A percentile compares a stretch with the other conserved stretches of the same genome.
These are phyloP conservation scores for Falco biarmicus DNA, from an alignment of 2,797 vertebrate species.

Conservation along the genomic window DNA sequence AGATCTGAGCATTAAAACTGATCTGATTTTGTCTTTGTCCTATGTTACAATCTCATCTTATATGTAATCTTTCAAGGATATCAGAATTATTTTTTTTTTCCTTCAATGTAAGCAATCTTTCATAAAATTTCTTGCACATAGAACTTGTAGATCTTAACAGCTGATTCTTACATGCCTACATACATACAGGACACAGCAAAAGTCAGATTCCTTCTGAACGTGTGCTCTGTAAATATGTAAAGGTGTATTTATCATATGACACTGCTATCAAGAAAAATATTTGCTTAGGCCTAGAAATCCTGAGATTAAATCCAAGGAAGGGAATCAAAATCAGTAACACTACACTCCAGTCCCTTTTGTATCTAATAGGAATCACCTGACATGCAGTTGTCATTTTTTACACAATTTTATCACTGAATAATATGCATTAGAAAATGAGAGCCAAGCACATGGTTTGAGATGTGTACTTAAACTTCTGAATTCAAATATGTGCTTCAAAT, in stretches of 20 bases:
- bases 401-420: neutral
- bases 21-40: neutral
- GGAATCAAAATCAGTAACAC: neutral
- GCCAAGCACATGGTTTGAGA: neutral
- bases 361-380: neutral
- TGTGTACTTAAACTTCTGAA: neutral
- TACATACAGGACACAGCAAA: neutral
- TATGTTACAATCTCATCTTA: neutral
- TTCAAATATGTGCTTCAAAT: neutral
- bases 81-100: neutral
- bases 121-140: neutral
- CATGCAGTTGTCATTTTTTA: neutral
- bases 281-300: neutral
- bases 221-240: neutral
- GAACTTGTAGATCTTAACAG: neutral
- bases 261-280: neutral
- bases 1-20: neutral
- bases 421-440: neutral
- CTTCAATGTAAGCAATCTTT: neutral
- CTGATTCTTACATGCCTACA: neutral
- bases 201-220: neutral
- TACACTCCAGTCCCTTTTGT: neutral
- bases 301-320: neutral
- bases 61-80: neutral
- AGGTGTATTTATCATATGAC: neutral